A percentile compares a stretch with the other conserved stretches of the same genome.
These are phyloP conservation scores for Caenorhabditis doughertyi DNA, from an alignment of 2,888 invertebrate species.

Conservation along the genomic window DNA sequence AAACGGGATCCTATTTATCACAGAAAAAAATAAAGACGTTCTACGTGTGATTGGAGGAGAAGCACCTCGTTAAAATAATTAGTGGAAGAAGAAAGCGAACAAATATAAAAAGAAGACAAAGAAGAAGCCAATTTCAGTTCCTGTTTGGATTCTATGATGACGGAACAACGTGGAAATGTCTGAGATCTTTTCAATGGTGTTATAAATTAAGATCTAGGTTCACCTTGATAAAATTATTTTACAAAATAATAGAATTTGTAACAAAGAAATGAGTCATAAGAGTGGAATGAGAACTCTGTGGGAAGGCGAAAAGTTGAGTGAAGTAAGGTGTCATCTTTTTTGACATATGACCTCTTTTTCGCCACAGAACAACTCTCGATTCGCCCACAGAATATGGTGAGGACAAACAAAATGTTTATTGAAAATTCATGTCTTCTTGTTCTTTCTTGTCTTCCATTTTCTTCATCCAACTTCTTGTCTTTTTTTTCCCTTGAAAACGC, in stretches of 20 bases:
- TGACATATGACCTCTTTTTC: constrained; percentile 43
- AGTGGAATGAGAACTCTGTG: constrained; percentile 47
- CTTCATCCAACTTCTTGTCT: neutral
- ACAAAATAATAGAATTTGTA: neutral
- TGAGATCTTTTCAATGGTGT: neutral
- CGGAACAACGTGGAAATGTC: neutral
- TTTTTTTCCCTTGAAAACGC: constrained; percentile 11
- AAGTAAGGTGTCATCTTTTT: constrained; percentile 46
- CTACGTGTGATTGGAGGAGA: constrained; percentile 33
- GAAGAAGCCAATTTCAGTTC: constrained; percentile 13
- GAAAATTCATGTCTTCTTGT: constrained; percentile 51
- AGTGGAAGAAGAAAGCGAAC: constrained; percentile 11
- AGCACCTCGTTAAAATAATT: constrained; percentile 56
- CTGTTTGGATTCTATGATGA: neutral
- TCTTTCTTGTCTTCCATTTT: constrained; percentile 18
- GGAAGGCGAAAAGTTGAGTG: constrained; percentile 36
- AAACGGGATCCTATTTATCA: constrained; percentile 33
- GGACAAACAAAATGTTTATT: constrained; percentile 58
- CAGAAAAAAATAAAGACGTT: constrained; percentile 37
- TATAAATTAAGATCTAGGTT: neutral
- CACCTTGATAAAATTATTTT: neutral
- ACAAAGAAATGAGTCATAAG: constrained; percentile 16
- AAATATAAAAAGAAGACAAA: constrained; percentile 4
- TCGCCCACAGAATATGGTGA: constrained; percentile 30
- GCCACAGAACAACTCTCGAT: constrained; percentile 17